Evolutionary conservation across 92 coral and sea anemone species (phyloP).

Genomic region (Phenganax marumi): DNA sequence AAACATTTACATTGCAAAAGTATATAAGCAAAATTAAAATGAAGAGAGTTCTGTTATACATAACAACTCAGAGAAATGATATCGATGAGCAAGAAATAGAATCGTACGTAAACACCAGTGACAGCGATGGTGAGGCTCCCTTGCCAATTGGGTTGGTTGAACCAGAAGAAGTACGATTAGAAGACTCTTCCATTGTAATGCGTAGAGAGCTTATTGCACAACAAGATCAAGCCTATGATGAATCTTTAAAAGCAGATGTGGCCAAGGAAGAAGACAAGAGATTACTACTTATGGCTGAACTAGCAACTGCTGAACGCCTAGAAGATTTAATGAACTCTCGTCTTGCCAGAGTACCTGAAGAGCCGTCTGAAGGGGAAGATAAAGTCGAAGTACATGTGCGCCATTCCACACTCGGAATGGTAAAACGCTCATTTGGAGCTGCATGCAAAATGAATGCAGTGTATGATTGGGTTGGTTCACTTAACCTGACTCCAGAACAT

Average conservation of each 20-base stretch:
- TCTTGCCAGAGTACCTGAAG: slow-evolving; percentile 50
- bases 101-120: slow-evolving; percentile 33
- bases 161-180: slow-evolving; percentile 19
- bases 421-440: slow-evolving; percentile 41
- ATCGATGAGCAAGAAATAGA: slow-evolving; percentile 17
- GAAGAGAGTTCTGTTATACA: slow-evolving; percentile 42
- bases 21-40: slow-evolving; percentile 42
- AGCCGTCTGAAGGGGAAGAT: slow-evolving; percentile 47
- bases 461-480: slow-evolving; percentile 60
- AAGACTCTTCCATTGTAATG: slow-evolving; percentile 20
- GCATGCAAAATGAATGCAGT: slow-evolving; percentile 9
- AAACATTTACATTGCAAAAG: slow-evolving; percentile 36
- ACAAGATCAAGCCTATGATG: slow-evolving; percentile 45
- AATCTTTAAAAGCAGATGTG: slow-evolving; percentile 35
- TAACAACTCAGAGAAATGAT: slow-evolving; percentile 34
- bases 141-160: background rate
- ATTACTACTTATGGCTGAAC: slow-evolving; percentile 28
- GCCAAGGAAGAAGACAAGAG: slow-evolving; percentile 42
- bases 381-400: slow-evolving; percentile 45
- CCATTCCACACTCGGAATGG: slow-evolving; percentile 44
- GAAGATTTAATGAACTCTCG: slow-evolving; percentile 43
- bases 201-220: slow-evolving; percentile 33
- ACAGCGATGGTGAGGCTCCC: background rate
- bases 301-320: slow-evolving; percentile 46
- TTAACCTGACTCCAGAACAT: slow-evolving; percentile 47